Evolutionary conservation across 2,888 invertebrate species (phyloP).

Genomic region (Conus canariensis): DNA sequence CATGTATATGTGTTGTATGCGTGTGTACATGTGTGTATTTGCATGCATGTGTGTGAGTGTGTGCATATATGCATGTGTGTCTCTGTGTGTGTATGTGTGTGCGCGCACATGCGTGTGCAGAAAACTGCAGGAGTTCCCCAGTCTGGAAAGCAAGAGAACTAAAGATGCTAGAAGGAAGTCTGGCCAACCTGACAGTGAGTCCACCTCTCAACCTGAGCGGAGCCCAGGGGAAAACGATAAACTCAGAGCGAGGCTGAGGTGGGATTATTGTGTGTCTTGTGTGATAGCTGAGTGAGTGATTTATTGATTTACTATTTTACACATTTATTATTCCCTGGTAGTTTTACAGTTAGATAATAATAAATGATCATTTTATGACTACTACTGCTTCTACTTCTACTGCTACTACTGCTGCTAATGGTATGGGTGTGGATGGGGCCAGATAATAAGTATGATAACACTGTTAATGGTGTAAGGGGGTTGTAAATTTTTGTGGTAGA

Average conservation of each 20-base stretch:
- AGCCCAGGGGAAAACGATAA: background rate
- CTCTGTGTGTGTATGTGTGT: background rate
- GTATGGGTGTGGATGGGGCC: too few species aligned
- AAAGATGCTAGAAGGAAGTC: background rate
- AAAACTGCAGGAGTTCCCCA: slow-evolving; percentile 26
- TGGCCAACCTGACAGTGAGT: background rate
- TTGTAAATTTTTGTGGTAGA: too few species aligned
- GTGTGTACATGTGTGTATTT: background rate
- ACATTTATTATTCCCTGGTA: too few species aligned
- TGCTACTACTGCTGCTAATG: too few species aligned
- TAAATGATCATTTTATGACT: too few species aligned
- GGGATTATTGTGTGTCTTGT: background rate
- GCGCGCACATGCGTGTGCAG: background rate
- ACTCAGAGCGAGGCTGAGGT: slow-evolving; percentile 1
- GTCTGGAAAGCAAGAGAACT: background rate
- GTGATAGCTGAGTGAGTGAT: background rate
- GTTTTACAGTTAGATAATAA: too few species aligned
- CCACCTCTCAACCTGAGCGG: background rate
- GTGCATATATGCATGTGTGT: background rate
- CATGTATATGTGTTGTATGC: background rate
- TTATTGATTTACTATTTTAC: too few species aligned
- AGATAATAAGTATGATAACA: too few species aligned
- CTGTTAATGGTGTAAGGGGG: too few species aligned
- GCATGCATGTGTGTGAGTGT: background rate
- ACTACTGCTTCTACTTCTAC: too few species aligned